Base-by-base conservation (phyloP, 2,797 vertebrate species). In the Todus mexicanus region DNA sequence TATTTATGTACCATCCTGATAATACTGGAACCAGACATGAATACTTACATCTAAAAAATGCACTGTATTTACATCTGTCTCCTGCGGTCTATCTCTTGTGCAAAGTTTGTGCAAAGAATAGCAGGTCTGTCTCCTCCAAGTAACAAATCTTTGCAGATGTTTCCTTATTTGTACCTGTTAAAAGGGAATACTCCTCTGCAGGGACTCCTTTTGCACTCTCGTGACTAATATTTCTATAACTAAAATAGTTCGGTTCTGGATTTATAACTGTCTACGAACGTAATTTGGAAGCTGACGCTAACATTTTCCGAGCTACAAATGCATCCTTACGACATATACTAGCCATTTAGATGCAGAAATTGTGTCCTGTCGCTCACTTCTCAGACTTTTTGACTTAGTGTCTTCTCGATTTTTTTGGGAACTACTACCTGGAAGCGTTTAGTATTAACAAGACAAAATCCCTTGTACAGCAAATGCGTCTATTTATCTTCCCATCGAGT, bases 41-140 rank as follows among this genome's bases (percentile, higher is more conserved):
- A 94, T 96, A 97, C 96, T 97, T 97, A 96, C 87, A 96, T 92
- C 97, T 97, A 94, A 97, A 96, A 94, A 97, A 97, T 97, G 97
- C 97, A 97, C 97, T 97, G 97, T 97, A 97, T 95, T 97, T 97
- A 96, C 97, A 96, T 94, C 97, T 95, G 95, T 97, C 96, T 97
- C 95, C 97, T 97, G 96, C 97, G 93, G 93, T 97, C 84, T 97
- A 80, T 95, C 89, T 96, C 89, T 94, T 82, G 95, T 97, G 96
- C 97, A 97, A 80, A 97, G 94, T 97, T 96, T 97, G 96, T 97
- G 96, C 96, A 95, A 97, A 96, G 78, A 86, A 90, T 96, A 94
- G 92, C 95, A 93, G 97, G 95, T 87, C 64, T 89, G 96, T 97
- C 97, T 98, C 96, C 96, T 97, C 92, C 92, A 97, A 96, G 93